Percentiles rank a stretch among this genome's conserved stretches.
Evolutionary conservation across 2,113 vertebrate genomes (phyloP).

Genomic region (Scomber japonicus): DNA sequence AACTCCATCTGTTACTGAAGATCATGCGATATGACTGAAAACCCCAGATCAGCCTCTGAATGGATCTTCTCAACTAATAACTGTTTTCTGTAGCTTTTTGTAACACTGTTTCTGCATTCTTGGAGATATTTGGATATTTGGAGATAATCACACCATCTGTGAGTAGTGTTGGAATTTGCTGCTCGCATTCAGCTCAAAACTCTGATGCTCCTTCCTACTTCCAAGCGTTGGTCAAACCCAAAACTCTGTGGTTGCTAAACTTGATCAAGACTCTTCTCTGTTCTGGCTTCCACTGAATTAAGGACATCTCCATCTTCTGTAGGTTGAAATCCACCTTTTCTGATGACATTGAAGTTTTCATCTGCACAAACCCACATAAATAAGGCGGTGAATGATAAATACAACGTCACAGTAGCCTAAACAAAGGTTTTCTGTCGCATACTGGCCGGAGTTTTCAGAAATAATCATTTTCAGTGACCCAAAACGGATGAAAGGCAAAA

Average conservation of each 20-base stretch:
- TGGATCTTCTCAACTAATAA: slow-evolving; percentile 10
- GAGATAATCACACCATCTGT: slow-evolving; percentile 22
- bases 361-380: too few relatives aligned
- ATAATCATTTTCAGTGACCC: too few relatives aligned
- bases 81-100: background rate
- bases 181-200: background rate
- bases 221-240: background rate
- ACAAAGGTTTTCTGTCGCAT: too few relatives aligned
- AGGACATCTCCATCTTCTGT: too few relatives aligned
- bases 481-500: background rate
- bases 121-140: background rate
- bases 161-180: background rate
- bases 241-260: background rate
- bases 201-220: background rate
- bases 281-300: background rate
- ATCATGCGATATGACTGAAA: background rate
- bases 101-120: slow-evolving; percentile 23
- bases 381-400: too few relatives aligned
- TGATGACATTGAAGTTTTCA: too few relatives aligned
- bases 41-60: slow-evolving; percentile 19
- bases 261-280: slow-evolving; percentile 4
- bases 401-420: too few relatives aligned
- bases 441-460: too few relatives aligned
- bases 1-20: slow-evolving; percentile 27
- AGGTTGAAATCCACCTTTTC: too few relatives aligned